Percentiles rank a stretch among this genome's conserved stretches.
phyloP scores from a whole-genome alignment of 2,113 vertebrate species.

The Brachyhypopomus gauderio region DNA sequence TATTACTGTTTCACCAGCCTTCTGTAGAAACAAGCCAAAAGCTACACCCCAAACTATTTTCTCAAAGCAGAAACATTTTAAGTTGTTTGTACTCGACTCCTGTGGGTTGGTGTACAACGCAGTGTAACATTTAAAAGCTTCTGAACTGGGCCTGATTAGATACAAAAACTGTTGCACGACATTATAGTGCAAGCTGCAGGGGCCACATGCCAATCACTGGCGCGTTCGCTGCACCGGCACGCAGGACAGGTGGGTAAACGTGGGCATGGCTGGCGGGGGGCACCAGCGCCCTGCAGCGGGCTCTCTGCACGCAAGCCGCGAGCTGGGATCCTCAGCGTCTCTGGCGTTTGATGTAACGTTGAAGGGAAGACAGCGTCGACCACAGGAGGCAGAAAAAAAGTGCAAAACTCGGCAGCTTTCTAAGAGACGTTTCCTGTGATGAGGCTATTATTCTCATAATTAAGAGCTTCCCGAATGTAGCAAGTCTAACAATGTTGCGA shows the following conservation, averaged over 20 bases:
- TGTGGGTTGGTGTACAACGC: too few relatives aligned
- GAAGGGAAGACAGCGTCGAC: slow-evolving; percentile 14
- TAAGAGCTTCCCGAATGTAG: background rate
- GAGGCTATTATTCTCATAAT: slow-evolving; percentile 30
- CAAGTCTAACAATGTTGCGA: background rate
- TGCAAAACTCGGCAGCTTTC: slow-evolving; percentile 39
- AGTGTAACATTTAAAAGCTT: too few relatives aligned
- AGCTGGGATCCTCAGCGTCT: background rate
- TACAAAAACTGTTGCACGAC: background rate
- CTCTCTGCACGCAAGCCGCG: background rate
- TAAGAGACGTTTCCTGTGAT: slow-evolving; percentile 52
- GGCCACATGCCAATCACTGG: background rate
- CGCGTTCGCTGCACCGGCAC: too few relatives aligned
- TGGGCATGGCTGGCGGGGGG: too few relatives aligned
- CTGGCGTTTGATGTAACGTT: background rate
- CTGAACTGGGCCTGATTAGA: background rate
- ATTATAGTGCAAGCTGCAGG: background rate
- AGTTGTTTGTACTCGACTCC: too few relatives aligned
- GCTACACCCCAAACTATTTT: background rate
- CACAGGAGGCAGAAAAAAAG: slow-evolving; percentile 43
- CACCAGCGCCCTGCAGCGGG: background rate
- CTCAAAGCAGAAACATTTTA: background rate
- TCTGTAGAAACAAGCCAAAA: background rate
- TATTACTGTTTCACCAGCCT: background rate
- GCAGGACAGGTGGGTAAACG: too few relatives aligned